phyloP scores from a whole-genome alignment of 2,797 vertebrate genomes.

The Nyctalus aviator region DNA sequence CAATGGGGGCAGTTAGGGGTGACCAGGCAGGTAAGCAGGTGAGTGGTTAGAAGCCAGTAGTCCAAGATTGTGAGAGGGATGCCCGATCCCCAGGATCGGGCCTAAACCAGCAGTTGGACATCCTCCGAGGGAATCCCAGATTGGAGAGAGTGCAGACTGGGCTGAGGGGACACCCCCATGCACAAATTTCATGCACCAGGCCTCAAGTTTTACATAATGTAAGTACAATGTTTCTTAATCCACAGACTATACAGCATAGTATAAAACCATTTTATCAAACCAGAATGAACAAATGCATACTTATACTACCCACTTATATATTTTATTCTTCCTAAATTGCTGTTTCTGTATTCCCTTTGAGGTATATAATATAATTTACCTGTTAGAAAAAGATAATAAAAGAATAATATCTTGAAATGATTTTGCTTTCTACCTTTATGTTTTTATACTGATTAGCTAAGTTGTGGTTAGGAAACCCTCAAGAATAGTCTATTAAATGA shows the following conservation, averaged over 20 bases:
- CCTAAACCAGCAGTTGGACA: no score
- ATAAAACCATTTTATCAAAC: constrained; percentile 8
- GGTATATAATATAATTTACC: background rate
- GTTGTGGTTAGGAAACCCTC: background rate
- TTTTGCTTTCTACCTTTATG: background rate
- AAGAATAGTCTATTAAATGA: background rate
- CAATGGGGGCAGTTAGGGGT: no score
- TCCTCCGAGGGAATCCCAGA: no score
- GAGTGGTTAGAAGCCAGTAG: no score
- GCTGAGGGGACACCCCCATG: no score
- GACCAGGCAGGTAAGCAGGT: no score
- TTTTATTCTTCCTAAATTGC: background rate
- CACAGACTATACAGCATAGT: background rate
- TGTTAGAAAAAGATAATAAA: constrained; percentile 23
- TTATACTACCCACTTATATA: background rate
- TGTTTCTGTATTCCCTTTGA: background rate
- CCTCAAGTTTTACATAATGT: constrained; percentile 38
- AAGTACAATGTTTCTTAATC: constrained; percentile 52
- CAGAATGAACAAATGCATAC: constrained; percentile 8
- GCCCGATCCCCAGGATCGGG: no score
- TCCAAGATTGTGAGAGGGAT: no score
- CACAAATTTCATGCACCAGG: no score
- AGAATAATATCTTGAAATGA: background rate
- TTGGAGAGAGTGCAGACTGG: no score
- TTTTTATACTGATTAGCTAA: background rate